Evolutionary conservation across 2,797 vertebrate genomes (phyloP).

Genomic region (Eupleurogrammus muticus): DNA sequence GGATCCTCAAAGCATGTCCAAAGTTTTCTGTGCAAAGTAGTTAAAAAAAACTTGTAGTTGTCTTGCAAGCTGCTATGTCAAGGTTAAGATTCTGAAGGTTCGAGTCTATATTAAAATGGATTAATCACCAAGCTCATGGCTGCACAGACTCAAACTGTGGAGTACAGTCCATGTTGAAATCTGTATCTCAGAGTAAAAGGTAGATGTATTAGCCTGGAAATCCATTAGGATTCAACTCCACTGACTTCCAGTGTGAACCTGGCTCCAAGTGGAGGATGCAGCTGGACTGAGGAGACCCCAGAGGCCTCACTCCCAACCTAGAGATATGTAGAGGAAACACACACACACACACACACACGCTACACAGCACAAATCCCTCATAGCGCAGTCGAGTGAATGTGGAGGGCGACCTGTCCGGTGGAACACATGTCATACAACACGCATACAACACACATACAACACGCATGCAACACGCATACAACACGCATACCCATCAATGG

Average conservation of each 20-base stretch:
- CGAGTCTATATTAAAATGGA: too few species aligned
- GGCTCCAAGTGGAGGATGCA: constrained; percentile 73
- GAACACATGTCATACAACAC: constrained; percentile 39
- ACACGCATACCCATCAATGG: too few species aligned
- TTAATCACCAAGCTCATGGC: too few species aligned
- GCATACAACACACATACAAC: too few species aligned
- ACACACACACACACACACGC: too few species aligned
- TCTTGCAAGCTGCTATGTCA: constrained; percentile 25
- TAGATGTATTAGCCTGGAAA: constrained; percentile 39
- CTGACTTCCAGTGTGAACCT: constrained; percentile 69
- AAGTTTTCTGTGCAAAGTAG: constrained; percentile 40
- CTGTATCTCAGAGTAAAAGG: constrained; percentile 28
- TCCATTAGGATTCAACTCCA: constrained; percentile 72
- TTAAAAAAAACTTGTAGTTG: constrained; percentile 34
- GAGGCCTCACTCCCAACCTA: constrained; percentile 58
- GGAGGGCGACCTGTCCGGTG: constrained; percentile 22
- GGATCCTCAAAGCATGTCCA: constrained; percentile 48
- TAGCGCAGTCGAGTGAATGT: constrained; percentile 36
- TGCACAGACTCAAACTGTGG: constrained; percentile 34
- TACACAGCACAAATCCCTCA: constrained; percentile 60
- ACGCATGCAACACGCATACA: too few species aligned
- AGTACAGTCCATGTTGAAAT: constrained; percentile 38
- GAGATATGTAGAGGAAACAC: constrained; percentile 69
- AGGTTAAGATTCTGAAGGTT: constrained; percentile 24
- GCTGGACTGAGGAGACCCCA: constrained; percentile 73